These are phyloP conservation scores for Pseudopleuronectes americanus DNA, from an alignment of 2,797 vertebrate species.

Conservation along the genomic window DNA sequence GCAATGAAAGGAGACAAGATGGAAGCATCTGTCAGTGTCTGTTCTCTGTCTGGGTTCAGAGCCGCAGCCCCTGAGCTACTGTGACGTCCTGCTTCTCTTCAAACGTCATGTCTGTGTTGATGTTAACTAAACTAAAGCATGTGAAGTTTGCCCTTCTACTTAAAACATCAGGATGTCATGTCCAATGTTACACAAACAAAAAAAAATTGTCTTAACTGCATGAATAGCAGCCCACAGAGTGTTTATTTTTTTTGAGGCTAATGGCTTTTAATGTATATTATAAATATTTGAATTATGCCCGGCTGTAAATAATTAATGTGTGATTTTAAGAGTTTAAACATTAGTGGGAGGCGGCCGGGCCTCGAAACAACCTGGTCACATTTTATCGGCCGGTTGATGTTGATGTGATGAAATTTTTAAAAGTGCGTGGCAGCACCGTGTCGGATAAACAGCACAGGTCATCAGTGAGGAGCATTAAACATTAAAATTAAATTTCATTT, in stretches of 20 bases:
- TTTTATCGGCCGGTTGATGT: conserved; percentile 81
- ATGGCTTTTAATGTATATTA: conserved; percentile 88
- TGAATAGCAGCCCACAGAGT: conserved; percentile 66
- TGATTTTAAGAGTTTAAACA: conserved; percentile 80
- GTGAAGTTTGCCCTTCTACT: conserved; percentile 76
- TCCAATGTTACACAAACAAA: conserved; percentile 78
- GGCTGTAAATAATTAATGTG: conserved; percentile 83
- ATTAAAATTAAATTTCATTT: conserved; percentile 58
- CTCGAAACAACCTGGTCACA: conserved; percentile 77
- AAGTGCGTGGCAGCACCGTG: conserved; percentile 59
- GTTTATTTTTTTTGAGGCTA: conserved; percentile 82
- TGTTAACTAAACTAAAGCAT: conserved; percentile 86
- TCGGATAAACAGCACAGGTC: conserved; percentile 77
- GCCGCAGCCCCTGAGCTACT: conserved; percentile 70
- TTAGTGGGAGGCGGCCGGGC: conserved; percentile 67
- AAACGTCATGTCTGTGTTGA: conserved; percentile 78
- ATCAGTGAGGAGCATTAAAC: conserved; percentile 52
- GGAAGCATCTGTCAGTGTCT: conserved; percentile 84
- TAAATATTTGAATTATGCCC: conserved; percentile 87
- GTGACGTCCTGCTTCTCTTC: conserved; percentile 61
- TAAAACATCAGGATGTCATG: conserved; percentile 82
- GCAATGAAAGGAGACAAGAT: conserved; percentile 83
- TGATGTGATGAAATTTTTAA: conserved; percentile 85
- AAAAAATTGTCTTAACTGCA: conserved; percentile 64
- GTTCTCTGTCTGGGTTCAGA: conserved; percentile 73